Base-by-base conservation (phyloP, 1,140 invertebrate species). In the Neuroterus valhalla region DNA sequence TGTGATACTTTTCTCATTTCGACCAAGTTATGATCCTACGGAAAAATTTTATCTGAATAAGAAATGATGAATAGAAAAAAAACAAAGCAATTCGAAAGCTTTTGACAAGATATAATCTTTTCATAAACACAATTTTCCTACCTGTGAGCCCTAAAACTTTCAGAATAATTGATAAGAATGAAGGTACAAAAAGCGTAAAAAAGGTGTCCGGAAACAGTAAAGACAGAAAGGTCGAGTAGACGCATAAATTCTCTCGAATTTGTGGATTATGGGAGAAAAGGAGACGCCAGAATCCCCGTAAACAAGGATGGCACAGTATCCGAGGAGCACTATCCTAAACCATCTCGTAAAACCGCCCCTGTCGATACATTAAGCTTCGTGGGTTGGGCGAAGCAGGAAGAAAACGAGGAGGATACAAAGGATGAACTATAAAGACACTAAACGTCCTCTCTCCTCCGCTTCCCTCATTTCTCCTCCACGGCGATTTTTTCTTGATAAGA, bases 161-260 rank as follows among this genome's bases (percentile, higher is more conserved):
- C 1, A 52, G 2, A 14, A 8, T 62, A 11, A 62, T 62, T 26
- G 31, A 38, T 38, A 62, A 62, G 31, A 62, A 62, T 48, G 42
- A 48, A 45, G 6, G 75, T 50, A 50, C 12, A 8, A 2, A 43
- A 55, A 19, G 17, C 19, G 12, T 11, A 31, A 15, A 42, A 70
- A 70, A 70, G 19, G 5, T 43, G 69, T n/a, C 52, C 14, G 23
- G 50, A 72, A 26, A 66, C 15, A 19, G 31, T 23, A 73, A 44
- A 55, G 68, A 45, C 31, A 26, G 23, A 52, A 76, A 73, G n/a
- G 43, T 68, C 15, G 67, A n/a, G 71, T 43, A 77, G 72, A 74
- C 72, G 74, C 77, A 84, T 82, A 83, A 86, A 86, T 85, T 79
- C 75, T n/a, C 10, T 26, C 66, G 77, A 82, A 82, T 84, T 82